Evolutionary conservation across 2,797 vertebrate species (phyloP).

Genomic region (Todus mexicanus): DNA sequence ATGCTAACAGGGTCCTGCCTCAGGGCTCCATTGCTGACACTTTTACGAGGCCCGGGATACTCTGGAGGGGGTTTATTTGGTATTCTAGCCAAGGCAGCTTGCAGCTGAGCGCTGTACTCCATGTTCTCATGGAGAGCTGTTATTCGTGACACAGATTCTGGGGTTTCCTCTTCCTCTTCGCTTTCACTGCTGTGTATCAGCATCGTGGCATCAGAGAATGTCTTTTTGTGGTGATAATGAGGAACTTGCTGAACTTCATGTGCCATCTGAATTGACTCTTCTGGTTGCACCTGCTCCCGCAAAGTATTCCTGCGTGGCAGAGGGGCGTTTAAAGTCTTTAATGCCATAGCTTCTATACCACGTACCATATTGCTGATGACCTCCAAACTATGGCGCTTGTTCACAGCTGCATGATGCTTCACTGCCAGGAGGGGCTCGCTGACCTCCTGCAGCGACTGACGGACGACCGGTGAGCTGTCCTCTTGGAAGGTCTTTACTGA

Average conservation of each 20-base stretch:
- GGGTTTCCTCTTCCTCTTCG: constrained; percentile 84
- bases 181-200: constrained; percentile 97
- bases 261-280: constrained; percentile 72
- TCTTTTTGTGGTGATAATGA: constrained; percentile 91
- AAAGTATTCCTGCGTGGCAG: constrained; percentile 87
- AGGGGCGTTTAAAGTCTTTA: constrained; percentile 85
- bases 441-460: constrained; percentile 92
- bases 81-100: constrained; percentile 92
- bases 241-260: constrained; percentile 72
- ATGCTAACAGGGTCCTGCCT: constrained; percentile 75
- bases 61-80: constrained; percentile 96
- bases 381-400: constrained; percentile 94
- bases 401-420: constrained; percentile 82
- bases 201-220: constrained; percentile 92
- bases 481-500: constrained; percentile 97
- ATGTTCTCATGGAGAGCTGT: constrained; percentile 85
- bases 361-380: constrained; percentile 87
- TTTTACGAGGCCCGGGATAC: constrained; percentile 90
- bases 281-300: constrained; percentile 83
- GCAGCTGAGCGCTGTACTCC: constrained; percentile 86
- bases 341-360: constrained; percentile 84
- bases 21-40: constrained; percentile 79
- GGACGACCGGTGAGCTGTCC: constrained; percentile 91
- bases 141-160: constrained; percentile 81
- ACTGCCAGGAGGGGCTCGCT: constrained; percentile 86